Base-by-base conservation (phyloP, 2,888 invertebrate species). In the Reticulitermes lucifugus region DNA sequence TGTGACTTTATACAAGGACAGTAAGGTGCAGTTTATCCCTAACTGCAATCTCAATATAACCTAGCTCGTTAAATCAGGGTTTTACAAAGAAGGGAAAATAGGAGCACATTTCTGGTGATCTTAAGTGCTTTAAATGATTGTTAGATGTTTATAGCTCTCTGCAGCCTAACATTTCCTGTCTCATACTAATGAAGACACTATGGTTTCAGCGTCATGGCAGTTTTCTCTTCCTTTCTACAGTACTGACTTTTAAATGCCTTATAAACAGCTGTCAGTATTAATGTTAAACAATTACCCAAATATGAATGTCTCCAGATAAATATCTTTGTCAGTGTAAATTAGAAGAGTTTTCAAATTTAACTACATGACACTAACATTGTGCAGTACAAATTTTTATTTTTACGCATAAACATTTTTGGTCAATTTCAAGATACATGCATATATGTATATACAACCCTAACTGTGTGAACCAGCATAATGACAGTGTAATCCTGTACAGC, bases 51-150 rank as follows among this genome's bases (percentile, higher is more conserved):
- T 35, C 35, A 35, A 21, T 41, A 14, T 73, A 18, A 73, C 9
- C n/a, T n/a, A 77, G 41, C 43, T 46, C 22, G n/a, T 77, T 75
- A 43, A 43, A 75, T 75, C 75, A 75, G 43, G 43, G 43, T 75
- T 46, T 75, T 71, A 29, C 14, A 35, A n/a, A 43, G 75, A 43
- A n/a, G 14, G 18, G 25, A 14, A 71, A 29, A n/a, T 29, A 46
- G 46, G 4, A 73, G 46, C 46, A 46, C 22, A n/a, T 77, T n/a
- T 43, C 77, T 77, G 77, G 46, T 46, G n/a, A 77, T 77, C 10
- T 46, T 77, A 77, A 77, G 51, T 77, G 46, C 46, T 77, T 77
- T 77, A 77, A n/a, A 77, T 77, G 41, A 43, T 75, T 21, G 41
- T 43, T 75, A 43, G 43, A 43, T 35, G 22, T 22, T 75, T 43